These are phyloP conservation scores for Whitmania pigra DNA, from an alignment of 1,140 invertebrate genomes.

Conservation along the genomic window DNA sequence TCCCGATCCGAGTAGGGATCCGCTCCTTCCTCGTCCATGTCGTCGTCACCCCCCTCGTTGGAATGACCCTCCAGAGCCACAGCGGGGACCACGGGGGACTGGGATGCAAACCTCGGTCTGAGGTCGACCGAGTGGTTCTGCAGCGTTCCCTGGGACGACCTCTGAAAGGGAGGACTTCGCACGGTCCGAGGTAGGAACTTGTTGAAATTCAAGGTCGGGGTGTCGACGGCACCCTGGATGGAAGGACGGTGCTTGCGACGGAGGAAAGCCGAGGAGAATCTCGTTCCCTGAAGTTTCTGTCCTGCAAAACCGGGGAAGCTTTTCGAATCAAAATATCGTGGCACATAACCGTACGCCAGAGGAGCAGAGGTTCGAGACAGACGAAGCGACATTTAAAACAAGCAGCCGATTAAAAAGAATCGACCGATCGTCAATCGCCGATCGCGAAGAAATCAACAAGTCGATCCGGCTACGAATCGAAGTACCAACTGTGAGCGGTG, in stretches of 20 bases:
- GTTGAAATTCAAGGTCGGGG: constrained; percentile 2
- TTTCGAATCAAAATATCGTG: too few species aligned
- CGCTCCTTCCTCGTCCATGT: background rate
- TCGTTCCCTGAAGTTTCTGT: too few species aligned
- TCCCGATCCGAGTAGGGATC: background rate
- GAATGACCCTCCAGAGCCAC: background rate
- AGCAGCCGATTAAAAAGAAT: background rate
- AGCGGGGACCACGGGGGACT: background rate
- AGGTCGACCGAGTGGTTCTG: background rate
- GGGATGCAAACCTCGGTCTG: background rate
- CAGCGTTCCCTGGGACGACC: background rate
- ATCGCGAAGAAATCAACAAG: too few species aligned
- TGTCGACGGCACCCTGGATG: background rate
- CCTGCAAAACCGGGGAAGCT: too few species aligned
- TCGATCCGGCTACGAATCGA: too few species aligned
- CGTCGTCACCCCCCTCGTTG: background rate
- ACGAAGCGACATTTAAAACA: background rate
- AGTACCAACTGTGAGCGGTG: background rate
- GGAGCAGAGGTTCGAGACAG: background rate
- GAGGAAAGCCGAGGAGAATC: too few species aligned
- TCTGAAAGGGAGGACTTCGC: background rate
- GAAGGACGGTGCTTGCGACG: too few species aligned
- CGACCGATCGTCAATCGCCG: too few species aligned
- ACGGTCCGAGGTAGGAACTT: background rate
- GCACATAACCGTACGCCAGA: too few species aligned